Base-by-base conservation (phyloP, 2,797 vertebrate genomes). In the Rhynchonycteris naso region DNA sequence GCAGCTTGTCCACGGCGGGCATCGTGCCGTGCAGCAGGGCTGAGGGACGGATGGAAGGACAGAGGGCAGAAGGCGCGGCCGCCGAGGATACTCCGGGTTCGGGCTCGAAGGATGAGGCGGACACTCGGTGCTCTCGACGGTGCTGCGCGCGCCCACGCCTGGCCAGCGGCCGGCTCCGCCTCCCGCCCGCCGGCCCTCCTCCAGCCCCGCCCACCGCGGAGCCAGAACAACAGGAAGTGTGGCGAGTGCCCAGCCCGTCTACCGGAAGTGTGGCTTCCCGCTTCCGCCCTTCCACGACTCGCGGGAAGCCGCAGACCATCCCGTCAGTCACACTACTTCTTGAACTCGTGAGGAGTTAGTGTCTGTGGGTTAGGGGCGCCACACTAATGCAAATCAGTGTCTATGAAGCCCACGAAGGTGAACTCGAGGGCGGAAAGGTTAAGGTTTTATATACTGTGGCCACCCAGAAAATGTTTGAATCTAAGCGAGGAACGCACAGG, bases 1-100 rank as follows among this genome's bases (percentile, higher is more conserved):
- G 99, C 96, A 99, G 98, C 97, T 99, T 99, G 97, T 99, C 99
- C 88, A 99, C 99, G 97, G 99, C 99, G 95, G 99, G 99, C 99
- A 99, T 99, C 98, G 98, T 98, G 99, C 96, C 80, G 94, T 97
- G 97, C 95, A 76, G 82, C 90, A 33, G 65, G 63, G 81, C 59
- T 24, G 93, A 79, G n/a, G 80, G 94, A 50, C 76, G 78, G 72
- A 24, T 0, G 66, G 82, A 22, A 38, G 50, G 50, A 35, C 79
- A 0, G 71, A 56, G 26, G 47, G 65, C 0, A 11, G 21, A 90
- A 66, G 30, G 79, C 58, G 26, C 2, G 30, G 92, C 50, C 38
- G 75, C 76, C 15, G 52, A 66, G 65, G 3, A 15, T 28, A 50
- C 95, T 83, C 21, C 4, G 12, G 14, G 9, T 26, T 94, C 80